A percentile compares a stretch with the other conserved stretches of the same genome.
phyloP scores from a whole-genome alignment of 2,888 invertebrate genomes.

The Linnaemya vulpina region DNA sequence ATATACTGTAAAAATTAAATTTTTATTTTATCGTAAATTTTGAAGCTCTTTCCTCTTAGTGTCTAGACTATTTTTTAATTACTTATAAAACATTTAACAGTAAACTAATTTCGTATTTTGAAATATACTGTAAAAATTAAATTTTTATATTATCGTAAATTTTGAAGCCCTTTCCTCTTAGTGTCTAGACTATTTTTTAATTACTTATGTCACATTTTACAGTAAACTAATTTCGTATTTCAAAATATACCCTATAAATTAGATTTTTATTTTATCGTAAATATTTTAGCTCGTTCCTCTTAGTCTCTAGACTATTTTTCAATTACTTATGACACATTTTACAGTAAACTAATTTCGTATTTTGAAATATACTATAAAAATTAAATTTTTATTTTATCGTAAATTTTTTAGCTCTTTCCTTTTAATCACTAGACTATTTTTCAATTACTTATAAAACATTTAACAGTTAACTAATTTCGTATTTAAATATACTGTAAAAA shows the following conservation, averaged over 20 bases:
- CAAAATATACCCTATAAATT: background rate
- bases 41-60: background rate
- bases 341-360: background rate
- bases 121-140: too few species aligned
- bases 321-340: too few species aligned
- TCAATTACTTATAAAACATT: too few species aligned
- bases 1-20: background rate
- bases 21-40: conserved; percentile 29
- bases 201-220: too few species aligned
- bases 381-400: conserved; percentile 18
- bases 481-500: too few species aligned
- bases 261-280: conserved; percentile 25
- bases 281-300: background rate
- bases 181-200: too few species aligned
- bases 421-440: too few species aligned
- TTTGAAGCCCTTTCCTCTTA: background rate
- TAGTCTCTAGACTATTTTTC: too few species aligned
- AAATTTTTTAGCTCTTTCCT: background rate
- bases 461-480: too few species aligned
- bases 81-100: too few species aligned
- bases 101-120: too few species aligned
- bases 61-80: too few species aligned
- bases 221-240: background rate
- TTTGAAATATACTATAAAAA: background rate
- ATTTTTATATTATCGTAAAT: background rate